phyloP scores from a whole-genome alignment of 1,140 invertebrate genomes.

The Bombus breviceps region DNA sequence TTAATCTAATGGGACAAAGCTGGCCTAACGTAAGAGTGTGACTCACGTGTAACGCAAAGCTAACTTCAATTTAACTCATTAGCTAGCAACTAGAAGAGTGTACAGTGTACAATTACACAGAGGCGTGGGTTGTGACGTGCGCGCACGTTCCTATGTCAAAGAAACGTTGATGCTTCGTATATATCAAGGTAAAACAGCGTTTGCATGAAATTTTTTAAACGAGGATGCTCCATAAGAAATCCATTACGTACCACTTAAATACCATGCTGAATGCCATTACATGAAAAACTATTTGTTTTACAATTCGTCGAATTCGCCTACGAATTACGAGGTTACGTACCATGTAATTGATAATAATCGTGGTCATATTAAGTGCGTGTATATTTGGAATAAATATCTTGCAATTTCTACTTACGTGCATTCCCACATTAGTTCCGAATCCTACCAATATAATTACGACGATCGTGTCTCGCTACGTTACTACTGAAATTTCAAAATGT shows the following conservation, averaged over 20 bases:
- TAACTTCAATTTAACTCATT: conserved; percentile 47
- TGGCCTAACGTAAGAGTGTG: conserved; percentile 27
- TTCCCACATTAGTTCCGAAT: no score
- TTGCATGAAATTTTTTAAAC: neutral
- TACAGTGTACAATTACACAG: conserved; percentile 14
- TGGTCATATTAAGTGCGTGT: no score
- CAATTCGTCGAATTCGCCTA: neutral
- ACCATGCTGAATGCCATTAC: no score
- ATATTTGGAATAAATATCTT: neutral
- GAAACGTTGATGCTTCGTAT: neutral
- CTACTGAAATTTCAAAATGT: no score
- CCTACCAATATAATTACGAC: no score
- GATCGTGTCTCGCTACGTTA: no score
- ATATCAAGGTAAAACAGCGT: neutral
- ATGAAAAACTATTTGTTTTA: neutral
- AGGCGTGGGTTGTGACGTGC: neutral
- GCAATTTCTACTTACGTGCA: neutral
- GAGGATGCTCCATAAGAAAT: neutral
- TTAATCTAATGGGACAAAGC: conserved; percentile 41
- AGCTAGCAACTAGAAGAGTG: conserved; percentile 11
- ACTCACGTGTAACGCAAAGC: conserved; percentile 37
- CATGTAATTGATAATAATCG: no score
- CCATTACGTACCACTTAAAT: neutral
- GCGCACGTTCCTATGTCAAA: neutral
- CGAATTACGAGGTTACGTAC: no score